These are phyloP conservation scores for Priocnemis perturbator DNA, from an alignment of 2,888 invertebrate genomes.

Conservation along the genomic window DNA sequence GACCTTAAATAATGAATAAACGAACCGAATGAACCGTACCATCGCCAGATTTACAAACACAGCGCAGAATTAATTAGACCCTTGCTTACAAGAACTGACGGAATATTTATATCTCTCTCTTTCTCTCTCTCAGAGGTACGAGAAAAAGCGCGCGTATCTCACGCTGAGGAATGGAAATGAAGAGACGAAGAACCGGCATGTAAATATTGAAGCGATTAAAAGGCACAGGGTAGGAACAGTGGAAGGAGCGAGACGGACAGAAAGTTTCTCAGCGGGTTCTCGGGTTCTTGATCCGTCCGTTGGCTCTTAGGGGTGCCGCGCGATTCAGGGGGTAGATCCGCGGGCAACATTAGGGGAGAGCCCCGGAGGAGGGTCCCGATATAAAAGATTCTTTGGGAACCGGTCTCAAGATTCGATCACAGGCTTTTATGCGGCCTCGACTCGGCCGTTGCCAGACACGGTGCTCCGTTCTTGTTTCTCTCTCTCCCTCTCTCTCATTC, in stretches of 20 bases:
- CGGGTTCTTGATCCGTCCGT: slow-evolving; percentile 43
- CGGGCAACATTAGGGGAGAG: slow-evolving; percentile 57
- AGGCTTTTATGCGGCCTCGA: slow-evolving; percentile 60
- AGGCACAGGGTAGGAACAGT: background rate
- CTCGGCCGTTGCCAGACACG: slow-evolving; percentile 56
- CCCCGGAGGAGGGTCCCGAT: slow-evolving; percentile 57
- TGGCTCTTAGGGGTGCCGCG: slow-evolving; percentile 57
- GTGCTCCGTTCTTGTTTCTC: slow-evolving; percentile 19
- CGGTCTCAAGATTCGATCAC: slow-evolving; percentile 73
- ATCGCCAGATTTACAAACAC: too few relatives aligned
- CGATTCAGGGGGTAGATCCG: slow-evolving; percentile 55
- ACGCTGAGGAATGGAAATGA: background rate
- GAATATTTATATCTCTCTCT: too few relatives aligned
- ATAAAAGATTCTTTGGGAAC: slow-evolving; percentile 74
- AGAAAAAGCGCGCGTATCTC: background rate
- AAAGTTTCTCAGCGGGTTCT: slow-evolving; percentile 35
- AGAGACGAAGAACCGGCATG: background rate
- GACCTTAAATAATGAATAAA: too few relatives aligned
- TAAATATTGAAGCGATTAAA: slow-evolving; percentile 5
- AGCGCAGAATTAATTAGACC: too few relatives aligned
- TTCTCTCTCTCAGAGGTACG: too few relatives aligned
- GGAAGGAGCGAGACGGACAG: slow-evolving; percentile 6
- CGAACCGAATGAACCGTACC: too few relatives aligned
- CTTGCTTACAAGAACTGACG: too few relatives aligned
- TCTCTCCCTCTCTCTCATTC: too few relatives aligned